Evolutionary conservation across 2,888 invertebrate species (phyloP).

Genomic region (Atethmia centrago): DNA sequence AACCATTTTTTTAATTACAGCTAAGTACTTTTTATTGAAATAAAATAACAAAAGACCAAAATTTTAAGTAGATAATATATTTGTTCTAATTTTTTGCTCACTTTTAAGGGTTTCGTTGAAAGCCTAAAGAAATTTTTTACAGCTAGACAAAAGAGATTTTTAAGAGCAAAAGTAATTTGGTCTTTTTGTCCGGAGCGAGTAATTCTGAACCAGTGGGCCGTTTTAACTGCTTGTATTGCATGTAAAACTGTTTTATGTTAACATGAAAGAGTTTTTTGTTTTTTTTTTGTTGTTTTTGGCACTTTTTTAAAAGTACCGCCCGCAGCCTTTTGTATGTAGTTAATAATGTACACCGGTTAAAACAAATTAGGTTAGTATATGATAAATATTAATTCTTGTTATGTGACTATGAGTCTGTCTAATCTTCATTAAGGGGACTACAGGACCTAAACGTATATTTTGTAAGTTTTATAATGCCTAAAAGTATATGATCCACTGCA

Average conservation of each 20-base stretch:
- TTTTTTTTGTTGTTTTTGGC: constrained; percentile 10
- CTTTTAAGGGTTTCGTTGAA: constrained; percentile 51
- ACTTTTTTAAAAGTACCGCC: constrained; percentile 13
- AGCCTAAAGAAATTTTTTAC: constrained; percentile 56
- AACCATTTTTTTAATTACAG: constrained; percentile 21
- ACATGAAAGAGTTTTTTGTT: constrained; percentile 21
- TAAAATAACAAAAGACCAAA: constrained; percentile 39
- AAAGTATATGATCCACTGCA: too few relatives aligned
- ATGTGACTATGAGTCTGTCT: too few relatives aligned
- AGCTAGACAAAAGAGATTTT: constrained; percentile 60
- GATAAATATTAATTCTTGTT: neutral
- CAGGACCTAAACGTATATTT: too few relatives aligned
- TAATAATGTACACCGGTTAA: constrained; percentile 17
- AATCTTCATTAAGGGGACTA: too few relatives aligned
- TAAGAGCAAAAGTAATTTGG: constrained; percentile 61
- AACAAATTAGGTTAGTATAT: neutral
- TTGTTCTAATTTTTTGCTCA: constrained; percentile 49
- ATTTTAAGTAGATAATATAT: constrained; percentile 48
- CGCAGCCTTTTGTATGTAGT: neutral
- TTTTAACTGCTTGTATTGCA: constrained; percentile 42
- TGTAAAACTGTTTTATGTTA: constrained; percentile 54
- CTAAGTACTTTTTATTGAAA: constrained; percentile 44
- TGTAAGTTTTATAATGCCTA: too few relatives aligned
- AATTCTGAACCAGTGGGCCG: constrained; percentile 44
- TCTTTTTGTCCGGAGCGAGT: constrained; percentile 56